Conservation (phyloP, 2,888 invertebrate species). For the Drosophila multiciliata region DNA sequence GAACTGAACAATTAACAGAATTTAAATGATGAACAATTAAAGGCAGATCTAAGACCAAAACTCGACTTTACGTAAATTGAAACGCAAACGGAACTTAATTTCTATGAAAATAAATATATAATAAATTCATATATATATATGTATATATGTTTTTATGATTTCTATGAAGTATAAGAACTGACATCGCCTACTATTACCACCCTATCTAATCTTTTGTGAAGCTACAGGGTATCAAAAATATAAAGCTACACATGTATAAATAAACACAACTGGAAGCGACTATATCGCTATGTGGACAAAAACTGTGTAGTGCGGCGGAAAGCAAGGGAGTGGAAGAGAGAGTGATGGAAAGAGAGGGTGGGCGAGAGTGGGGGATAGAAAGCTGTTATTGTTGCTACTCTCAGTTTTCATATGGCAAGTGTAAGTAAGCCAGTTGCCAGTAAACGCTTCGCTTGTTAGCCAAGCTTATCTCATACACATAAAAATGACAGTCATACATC, state of each 20-base stretch:
- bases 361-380: neutral
- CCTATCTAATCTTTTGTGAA: neutral
- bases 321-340: neutral
- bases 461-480: constrained; percentile 66
- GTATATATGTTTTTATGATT: neutral
- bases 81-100: neutral
- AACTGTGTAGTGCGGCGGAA: neutral
- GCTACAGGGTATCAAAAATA: constrained; percentile 13
- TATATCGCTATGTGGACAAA: constrained; percentile 8
- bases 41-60: neutral
- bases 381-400: neutral
- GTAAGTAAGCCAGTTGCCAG: constrained; percentile 51
- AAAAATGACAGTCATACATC: constrained; percentile 76
- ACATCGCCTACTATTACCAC: no score
- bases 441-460: constrained; percentile 70
- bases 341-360: neutral
- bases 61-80: neutral
- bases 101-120: neutral
- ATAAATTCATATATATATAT: no score
- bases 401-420: constrained; percentile 38
- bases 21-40: neutral
- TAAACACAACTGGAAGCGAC: constrained; percentile 31
- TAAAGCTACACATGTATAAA: constrained; percentile 37
- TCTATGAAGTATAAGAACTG: neutral
- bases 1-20: neutral